Evolutionary conservation across 2,888 invertebrate species (phyloP).

Genomic region (Bhutanitis thaidina): DNA sequence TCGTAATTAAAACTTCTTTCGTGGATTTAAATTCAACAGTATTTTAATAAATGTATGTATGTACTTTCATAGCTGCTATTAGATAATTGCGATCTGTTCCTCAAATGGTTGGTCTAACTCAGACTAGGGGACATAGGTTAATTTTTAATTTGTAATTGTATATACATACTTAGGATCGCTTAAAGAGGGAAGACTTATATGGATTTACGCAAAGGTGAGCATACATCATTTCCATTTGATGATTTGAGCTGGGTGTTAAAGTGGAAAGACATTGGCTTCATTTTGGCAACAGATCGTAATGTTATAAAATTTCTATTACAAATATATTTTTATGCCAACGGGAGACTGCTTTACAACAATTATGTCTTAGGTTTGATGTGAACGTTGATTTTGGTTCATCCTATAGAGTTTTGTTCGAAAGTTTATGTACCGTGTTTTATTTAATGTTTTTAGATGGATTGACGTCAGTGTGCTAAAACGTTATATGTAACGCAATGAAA

Average conservation of each 20-base stretch:
- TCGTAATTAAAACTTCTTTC: constrained; percentile 22
- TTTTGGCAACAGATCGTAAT: constrained; percentile 80
- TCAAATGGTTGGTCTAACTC: constrained; percentile 67
- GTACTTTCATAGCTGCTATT: constrained; percentile 42
- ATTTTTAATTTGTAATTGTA: constrained; percentile 26
- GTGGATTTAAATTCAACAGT: constrained; percentile 24
- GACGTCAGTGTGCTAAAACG: constrained; percentile 73
- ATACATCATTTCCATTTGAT: constrained; percentile 43
- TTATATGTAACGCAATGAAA: constrained; percentile 78
- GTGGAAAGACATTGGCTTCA: constrained; percentile 66
- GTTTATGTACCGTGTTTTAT: constrained; percentile 59
- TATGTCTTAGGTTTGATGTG: constrained; percentile 55
- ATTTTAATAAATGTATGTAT: constrained; percentile 40
- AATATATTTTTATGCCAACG: constrained; percentile 51
- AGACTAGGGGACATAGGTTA: constrained; percentile 38
- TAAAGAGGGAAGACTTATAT: constrained; percentile 21
- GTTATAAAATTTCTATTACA: constrained; percentile 44
- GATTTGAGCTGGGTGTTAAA: constrained; percentile 77
- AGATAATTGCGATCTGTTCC: constrained; percentile 76
- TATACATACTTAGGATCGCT: constrained; percentile 17
- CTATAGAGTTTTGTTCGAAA: constrained; percentile 50
- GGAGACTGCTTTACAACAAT: constrained; percentile 53
- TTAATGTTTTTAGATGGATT: constrained; percentile 64
- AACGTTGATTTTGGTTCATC: constrained; percentile 55
- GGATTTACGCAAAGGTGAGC: constrained; percentile 35